These are phyloP conservation scores for Aromia moschata DNA, from an alignment of 2,888 invertebrate species.

Conservation along the genomic window DNA sequence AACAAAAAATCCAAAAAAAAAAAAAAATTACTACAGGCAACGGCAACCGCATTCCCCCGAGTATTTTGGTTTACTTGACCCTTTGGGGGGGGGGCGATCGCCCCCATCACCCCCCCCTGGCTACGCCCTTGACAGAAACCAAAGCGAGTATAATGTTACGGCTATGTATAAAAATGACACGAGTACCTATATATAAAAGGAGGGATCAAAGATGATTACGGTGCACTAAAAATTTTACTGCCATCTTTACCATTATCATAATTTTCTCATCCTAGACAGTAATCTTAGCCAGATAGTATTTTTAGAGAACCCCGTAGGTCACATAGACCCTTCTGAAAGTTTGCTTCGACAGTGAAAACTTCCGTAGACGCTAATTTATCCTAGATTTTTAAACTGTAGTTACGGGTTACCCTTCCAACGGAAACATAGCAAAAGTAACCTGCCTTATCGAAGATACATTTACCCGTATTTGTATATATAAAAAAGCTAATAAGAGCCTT, in stretches of 20 bases:
- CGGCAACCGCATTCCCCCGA: too few species aligned
- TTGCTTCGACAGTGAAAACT: conserved; percentile 40
- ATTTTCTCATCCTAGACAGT: conserved; percentile 42
- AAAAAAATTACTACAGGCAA: too few species aligned
- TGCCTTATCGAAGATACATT: conserved; percentile 24
- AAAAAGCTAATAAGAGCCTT: conserved; percentile 14
- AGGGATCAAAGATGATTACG: conserved; percentile 38
- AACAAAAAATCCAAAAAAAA: too few species aligned
- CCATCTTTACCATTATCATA: conserved; percentile 50
- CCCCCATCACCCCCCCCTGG: too few species aligned
- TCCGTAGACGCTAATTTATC: conserved; percentile 37
- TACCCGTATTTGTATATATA: conserved; percentile 14
- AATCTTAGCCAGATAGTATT: conserved; percentile 48
- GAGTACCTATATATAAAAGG: conserved; percentile 4
- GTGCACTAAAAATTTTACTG: conserved; percentile 47
- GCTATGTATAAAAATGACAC: too few species aligned
- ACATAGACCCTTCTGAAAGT: conserved; percentile 36
- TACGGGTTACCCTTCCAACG: conserved; percentile 16
- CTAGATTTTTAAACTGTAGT: conserved; percentile 22
- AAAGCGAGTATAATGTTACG: too few species aligned
- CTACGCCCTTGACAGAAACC: too few species aligned
- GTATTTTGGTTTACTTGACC: too few species aligned
- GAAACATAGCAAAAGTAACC: conserved; percentile 23
- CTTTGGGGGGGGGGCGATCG: too few species aligned
- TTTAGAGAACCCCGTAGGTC: conserved; percentile 50